Base-by-base conservation (phyloP, 2,888 invertebrate genomes). In the Pherbina coryleti region DNA sequence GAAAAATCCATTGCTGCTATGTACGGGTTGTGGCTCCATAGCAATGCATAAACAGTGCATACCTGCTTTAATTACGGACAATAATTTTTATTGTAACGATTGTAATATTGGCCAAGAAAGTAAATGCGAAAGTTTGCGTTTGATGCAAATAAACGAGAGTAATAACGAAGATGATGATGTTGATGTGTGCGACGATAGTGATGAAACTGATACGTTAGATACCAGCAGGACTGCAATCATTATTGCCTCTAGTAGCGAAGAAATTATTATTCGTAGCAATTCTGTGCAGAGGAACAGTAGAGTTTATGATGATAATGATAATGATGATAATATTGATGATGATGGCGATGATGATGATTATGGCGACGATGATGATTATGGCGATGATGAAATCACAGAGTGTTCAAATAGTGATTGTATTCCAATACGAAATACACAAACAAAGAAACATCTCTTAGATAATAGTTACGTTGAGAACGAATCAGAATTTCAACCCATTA, bases 11-110 rank as follows among this genome's bases (percentile, higher is more conserved):
- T 79, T 89, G 5, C 0, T 83, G 1, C 82, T 82, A 19, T 89
- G 89, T 76, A 69, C 28, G 7, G 77, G 80, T 0, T 89, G 89
- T 79, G 89, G 89, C 5, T 85, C 88, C 0, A 75, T 66, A 3
- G 83, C 83, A 0, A 79, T 81, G 57, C 83, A 83, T 60, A 74
- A 66, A 22, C 19, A 53, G 11, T 83, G 83, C 67, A 31, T 79
- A 25, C 62, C 66, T 5, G 66, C 62, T n/a, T 31, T 4, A 9
- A 44, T 49, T 9, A 19, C 5, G 5, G 53, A 17, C 22, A 77
- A 31, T 11, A n/a, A 64, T 28, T 83, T 81, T 71, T 49, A 76
- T 71, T 83, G 83, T 76, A 60, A 71, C 28, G 81, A 81, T 55
- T 83, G 83, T 44, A 70, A 28, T 28, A 51, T 17, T 31, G 70